A percentile compares a stretch with the other conserved stretches of the same genome.
Conservation (phyloP, 2,113 vertebrate species). For the Dasyurus viverrinus region DNA sequence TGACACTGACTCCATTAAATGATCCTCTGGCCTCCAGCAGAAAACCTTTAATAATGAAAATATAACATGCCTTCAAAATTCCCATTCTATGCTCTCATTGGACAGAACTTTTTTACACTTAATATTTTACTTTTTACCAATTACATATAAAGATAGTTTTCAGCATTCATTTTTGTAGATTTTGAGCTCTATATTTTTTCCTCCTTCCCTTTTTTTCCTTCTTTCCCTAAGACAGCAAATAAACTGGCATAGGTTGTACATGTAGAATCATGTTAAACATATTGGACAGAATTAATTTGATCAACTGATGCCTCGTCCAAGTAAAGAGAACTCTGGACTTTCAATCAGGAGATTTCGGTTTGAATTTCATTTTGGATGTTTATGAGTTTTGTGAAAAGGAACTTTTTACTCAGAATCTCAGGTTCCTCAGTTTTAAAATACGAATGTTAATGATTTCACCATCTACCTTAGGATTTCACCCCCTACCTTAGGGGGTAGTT, state of each 20-base stretch:
- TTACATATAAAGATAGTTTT: no score
- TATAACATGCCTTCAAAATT: background rate
- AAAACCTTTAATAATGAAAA: background rate
- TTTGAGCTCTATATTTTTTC: no score
- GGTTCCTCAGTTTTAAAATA: background rate
- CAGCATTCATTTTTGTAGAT: no score
- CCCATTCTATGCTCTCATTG: background rate
- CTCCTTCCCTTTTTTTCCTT: no score
- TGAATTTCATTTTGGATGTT: background rate
- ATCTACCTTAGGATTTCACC: background rate
- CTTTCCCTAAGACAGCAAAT: no score
- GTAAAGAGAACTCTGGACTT: background rate
- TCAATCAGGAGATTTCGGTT: background rate
- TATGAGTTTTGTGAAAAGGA: background rate
- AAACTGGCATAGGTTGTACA: no score
- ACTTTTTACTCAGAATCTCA: background rate
- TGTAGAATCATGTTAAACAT: no score
- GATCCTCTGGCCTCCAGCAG: background rate
- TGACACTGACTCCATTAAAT: background rate
- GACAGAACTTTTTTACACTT: background rate
- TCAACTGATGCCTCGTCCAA: background rate
- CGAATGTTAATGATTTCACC: background rate
- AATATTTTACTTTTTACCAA: no score
- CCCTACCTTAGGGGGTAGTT: background rate
- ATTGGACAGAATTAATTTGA: background rate